A percentile compares a stretch with the other conserved stretches of the same genome.
Conservation (phyloP, 2,888 invertebrate genomes). For the Ornithoptera priamus region DNA sequence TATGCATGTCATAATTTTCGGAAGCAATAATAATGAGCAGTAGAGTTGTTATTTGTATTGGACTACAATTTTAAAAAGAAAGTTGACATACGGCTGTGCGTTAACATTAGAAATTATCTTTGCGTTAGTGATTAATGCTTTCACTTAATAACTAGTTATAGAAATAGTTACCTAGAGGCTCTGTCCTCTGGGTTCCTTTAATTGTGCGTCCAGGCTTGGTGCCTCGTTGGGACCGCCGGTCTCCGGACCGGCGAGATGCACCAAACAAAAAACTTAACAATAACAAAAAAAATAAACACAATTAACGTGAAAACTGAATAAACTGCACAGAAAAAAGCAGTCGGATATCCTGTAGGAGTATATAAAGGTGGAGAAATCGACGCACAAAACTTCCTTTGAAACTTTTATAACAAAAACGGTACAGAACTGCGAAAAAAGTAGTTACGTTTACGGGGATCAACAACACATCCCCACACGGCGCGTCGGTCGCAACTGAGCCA, state of each 20-base stretch:
- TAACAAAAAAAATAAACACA: conserved; percentile 75
- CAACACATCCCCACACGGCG: conserved; percentile 74
- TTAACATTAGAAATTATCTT: not conserved
- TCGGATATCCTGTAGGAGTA: conserved; percentile 61
- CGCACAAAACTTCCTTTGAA: conserved; percentile 72
- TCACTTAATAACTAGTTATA: conserved; percentile 37
- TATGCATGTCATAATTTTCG: not conserved
- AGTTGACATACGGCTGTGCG: conserved; percentile 1
- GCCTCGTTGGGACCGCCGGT: conserved; percentile 70
- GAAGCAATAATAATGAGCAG: not conserved
- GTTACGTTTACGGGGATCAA: conserved; percentile 63
- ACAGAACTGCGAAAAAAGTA: conserved; percentile 78
- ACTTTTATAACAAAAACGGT: conserved; percentile 76
- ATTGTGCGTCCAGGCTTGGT: conserved; percentile 70
- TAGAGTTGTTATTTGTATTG: not conserved
- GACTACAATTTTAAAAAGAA: not conserved
- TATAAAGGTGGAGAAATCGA: conserved; percentile 60
- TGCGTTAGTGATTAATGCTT: conserved; percentile 8
- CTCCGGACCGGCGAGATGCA: conserved; percentile 77
- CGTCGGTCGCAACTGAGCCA: conserved; percentile 76
- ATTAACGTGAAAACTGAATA: conserved; percentile 70
- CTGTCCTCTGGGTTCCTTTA: conserved; percentile 67
- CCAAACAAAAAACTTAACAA: conserved; percentile 80
- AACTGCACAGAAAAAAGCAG: conserved; percentile 67
- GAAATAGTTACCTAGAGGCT: conserved; percentile 77